A percentile compares a stretch with the other conserved stretches of the same genome.
phyloP scores from a whole-genome alignment of 2,113 vertebrate species.

The Heterotilapia buettikoferi region DNA sequence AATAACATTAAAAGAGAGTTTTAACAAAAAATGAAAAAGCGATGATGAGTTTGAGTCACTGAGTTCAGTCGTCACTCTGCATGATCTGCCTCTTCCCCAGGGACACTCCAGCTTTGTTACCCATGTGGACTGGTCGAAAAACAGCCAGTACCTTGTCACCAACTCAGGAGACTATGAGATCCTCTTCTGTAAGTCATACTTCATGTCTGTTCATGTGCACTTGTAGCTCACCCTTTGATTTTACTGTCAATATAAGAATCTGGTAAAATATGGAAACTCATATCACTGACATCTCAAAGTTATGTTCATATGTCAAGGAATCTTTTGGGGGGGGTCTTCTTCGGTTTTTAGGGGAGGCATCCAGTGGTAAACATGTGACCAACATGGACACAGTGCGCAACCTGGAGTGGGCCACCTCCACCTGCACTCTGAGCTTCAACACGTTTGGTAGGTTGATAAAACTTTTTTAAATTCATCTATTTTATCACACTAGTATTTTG shows the following conservation, averaged over 20 bases:
- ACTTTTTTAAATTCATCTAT: neutral
- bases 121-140: slow-evolving; percentile 83
- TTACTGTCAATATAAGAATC: neutral
- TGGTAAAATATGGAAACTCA: neutral
- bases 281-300: neutral
- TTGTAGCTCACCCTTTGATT: neutral
- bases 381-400: slow-evolving; percentile 78
- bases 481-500: neutral
- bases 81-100: slow-evolving; percentile 37
- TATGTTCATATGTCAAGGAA: neutral
- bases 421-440: slow-evolving; percentile 81
- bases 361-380: slow-evolving; percentile 82
- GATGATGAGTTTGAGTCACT: accelerated
- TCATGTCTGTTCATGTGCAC: neutral
- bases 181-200: slow-evolving; percentile 78
- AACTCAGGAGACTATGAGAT: slow-evolving; percentile 92
- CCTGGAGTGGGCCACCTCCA: slow-evolving; percentile 78
- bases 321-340: neutral
- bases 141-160: slow-evolving; percentile 84
- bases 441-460: slow-evolving; percentile 74
- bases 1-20: neutral
- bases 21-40: neutral
- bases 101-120: slow-evolving; percentile 91
- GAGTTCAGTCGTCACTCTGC: accelerated
- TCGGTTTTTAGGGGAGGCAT: slow-evolving; percentile 71